Percentiles rank a stretch among this genome's conserved stretches.
phyloP scores from a whole-genome alignment of 2,888 invertebrate genomes.

The Cyaniris semiargus region DNA sequence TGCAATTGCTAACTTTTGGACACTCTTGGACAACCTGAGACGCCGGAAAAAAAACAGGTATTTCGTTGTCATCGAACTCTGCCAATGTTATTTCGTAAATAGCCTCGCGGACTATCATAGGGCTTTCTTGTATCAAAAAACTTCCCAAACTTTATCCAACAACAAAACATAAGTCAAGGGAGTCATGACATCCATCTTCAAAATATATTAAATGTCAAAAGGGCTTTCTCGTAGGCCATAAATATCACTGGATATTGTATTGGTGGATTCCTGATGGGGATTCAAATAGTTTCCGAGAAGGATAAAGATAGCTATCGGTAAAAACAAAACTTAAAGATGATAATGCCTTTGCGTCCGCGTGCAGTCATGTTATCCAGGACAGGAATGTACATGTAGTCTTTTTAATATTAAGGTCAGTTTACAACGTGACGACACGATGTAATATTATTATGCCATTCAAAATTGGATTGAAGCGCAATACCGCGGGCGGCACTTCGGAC shows the following conservation, averaged over 20 bases:
- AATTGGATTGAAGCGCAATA: too few relatives aligned
- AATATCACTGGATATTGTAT: constrained; percentile 78
- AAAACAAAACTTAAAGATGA: background rate
- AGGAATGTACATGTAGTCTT: too few relatives aligned
- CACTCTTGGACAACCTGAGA: too few relatives aligned
- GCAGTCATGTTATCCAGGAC: background rate
- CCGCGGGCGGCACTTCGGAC: too few relatives aligned
- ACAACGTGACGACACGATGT: too few relatives aligned
- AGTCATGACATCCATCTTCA: constrained; percentile 23
- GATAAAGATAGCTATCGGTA: constrained; percentile 33
- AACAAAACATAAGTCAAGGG: constrained; percentile 27
- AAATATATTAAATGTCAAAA: constrained; percentile 22
- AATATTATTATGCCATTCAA: too few relatives aligned
- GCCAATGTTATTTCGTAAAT: too few relatives aligned
- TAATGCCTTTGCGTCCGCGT: background rate
- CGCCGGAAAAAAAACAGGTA: too few relatives aligned
- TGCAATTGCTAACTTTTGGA: too few relatives aligned
- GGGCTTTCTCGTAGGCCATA: constrained; percentile 51
- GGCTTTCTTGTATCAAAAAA: background rate
- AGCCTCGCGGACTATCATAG: background rate
- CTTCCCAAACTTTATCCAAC: constrained; percentile 7
- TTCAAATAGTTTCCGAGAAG: constrained; percentile 61
- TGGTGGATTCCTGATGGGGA: constrained; percentile 56
- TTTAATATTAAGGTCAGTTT: too few relatives aligned
- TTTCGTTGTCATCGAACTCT: too few relatives aligned